A percentile compares a stretch with the other conserved stretches of the same genome.
phyloP scores from a whole-genome alignment of 2,797 vertebrate genomes.

The Myotis findleyi region DNA sequence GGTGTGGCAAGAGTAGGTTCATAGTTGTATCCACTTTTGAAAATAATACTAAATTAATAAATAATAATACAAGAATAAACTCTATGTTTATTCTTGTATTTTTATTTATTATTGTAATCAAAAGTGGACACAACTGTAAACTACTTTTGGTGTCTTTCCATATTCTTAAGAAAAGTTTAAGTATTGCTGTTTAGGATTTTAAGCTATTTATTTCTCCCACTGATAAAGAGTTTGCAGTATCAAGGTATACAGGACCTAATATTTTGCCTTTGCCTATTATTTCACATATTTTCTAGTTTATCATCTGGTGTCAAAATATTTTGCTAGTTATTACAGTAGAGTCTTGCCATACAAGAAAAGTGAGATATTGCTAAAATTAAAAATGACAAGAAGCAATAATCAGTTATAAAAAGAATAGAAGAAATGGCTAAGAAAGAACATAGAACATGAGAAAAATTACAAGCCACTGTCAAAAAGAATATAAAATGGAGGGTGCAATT shows the following conservation, averaged over 20 bases:
- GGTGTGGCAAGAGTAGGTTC: background rate
- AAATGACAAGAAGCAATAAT: background rate
- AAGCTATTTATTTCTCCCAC: slow-evolving; percentile 23
- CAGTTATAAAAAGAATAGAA: background rate
- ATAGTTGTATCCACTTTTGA: background rate
- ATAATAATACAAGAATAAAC: background rate
- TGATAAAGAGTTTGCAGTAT: background rate
- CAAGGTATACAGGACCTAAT: slow-evolving; percentile 61
- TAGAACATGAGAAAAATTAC: background rate
- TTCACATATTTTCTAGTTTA: slow-evolving; percentile 73
- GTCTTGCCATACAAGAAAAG: background rate
- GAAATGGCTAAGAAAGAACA: background rate
- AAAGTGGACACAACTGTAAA: background rate
- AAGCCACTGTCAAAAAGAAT: background rate
- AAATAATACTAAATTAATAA: background rate
- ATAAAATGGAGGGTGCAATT: background rate
- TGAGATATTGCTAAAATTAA: slow-evolving; percentile 24
- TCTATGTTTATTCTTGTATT: background rate
- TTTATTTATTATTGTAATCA: background rate
- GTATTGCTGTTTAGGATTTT: background rate
- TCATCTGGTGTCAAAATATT: background rate
- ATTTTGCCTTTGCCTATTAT: slow-evolving; percentile 58
- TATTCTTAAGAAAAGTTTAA: slow-evolving; percentile 32
- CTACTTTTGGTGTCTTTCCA: background rate
- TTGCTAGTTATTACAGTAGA: slow-evolving; percentile 43